Evolutionary conservation across 2,797 vertebrate genomes (phyloP).

Genomic region (Sebastes matsubarae): DNA sequence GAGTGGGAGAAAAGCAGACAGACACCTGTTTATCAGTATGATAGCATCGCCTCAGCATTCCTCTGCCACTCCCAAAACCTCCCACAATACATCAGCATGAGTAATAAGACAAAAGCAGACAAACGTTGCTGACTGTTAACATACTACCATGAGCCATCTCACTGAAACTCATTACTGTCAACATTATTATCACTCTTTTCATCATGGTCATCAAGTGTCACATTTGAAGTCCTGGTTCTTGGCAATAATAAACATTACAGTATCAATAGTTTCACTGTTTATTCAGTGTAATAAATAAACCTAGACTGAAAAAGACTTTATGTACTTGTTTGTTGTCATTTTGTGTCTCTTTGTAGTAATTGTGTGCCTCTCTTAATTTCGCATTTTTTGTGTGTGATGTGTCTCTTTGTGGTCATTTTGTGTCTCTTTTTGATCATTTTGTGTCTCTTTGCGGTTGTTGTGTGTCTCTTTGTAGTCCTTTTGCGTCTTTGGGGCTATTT

Average conservation of each 20-base stretch:
- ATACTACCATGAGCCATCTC: not conserved
- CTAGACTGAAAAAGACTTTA: not conserved
- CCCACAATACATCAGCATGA: not conserved
- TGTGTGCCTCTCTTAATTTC: too few species aligned
- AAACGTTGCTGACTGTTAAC: not conserved
- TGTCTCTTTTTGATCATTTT: not conserved
- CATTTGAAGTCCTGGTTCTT: not conserved
- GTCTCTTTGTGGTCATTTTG: accelerated
- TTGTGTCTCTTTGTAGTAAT: not conserved
- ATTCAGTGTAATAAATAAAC: not conserved
- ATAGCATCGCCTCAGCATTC: slow-evolving; percentile 27
- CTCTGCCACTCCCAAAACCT: slow-evolving; percentile 4
- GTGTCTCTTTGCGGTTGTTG: not conserved
- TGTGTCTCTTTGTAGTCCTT: not conserved
- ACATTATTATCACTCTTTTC: not conserved
- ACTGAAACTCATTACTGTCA: not conserved
- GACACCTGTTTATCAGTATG: slow-evolving; percentile 46
- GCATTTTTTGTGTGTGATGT: not conserved
- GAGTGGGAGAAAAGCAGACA: slow-evolving; percentile 39
- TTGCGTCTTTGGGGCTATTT: accelerated
- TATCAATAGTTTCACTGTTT: not conserved
- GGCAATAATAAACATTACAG: not conserved
- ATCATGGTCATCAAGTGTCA: not conserved
- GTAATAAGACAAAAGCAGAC: not conserved
- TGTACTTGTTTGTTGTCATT: not conserved